Evolutionary conservation across 2,113 vertebrate species (phyloP), one percentile per base, ranked within the genome.

Genomic region (Vidua macroura): DNA sequence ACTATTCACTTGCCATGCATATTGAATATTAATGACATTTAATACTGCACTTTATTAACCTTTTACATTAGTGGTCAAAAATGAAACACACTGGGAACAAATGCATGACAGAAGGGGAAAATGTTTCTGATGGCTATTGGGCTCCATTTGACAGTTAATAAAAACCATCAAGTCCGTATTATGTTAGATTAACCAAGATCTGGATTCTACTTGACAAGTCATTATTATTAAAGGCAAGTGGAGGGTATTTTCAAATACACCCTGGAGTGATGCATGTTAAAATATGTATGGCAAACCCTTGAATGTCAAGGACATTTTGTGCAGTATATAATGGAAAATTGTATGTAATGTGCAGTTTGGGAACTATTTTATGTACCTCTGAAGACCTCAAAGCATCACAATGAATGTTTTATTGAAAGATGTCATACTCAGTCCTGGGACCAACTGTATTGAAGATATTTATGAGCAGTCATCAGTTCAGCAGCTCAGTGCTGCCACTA

Each of bases 171-270:
- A 98, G 95, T 98, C 93, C 70, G 11, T 96, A 97, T 98, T 98
- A 97, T 96, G 97, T 98, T 97, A 98, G 96, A 98, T 98, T 98
- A 98, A 96, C 95, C 28, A 92, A 97, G 97, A 98, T 97, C 95
- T 95, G 97, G 92, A 98, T 98, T 98, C 96, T 96, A 97, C 97
- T 98, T 98, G 97, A 98, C 98, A 98, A 98, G 97, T 95, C 97
- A 98, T 98, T 98, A 98, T 98, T 98, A 98, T 98, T 98, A 98
- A 98, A 98, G 97, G 97, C 97, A 98, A 98, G 96, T 98, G 96
- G 97, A 98, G 97, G 97, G 93, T 98, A 98, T 98, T 98, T 98
- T 97, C 97, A 98, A 98, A 98, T 98, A 95, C 95, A 96, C 98
- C 97, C 98, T 96, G 94, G 98, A 98, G 98, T 98, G 97, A 98